phyloP scores from a whole-genome alignment of 1,140 invertebrate species.

The Andrena cerasifolii region DNA sequence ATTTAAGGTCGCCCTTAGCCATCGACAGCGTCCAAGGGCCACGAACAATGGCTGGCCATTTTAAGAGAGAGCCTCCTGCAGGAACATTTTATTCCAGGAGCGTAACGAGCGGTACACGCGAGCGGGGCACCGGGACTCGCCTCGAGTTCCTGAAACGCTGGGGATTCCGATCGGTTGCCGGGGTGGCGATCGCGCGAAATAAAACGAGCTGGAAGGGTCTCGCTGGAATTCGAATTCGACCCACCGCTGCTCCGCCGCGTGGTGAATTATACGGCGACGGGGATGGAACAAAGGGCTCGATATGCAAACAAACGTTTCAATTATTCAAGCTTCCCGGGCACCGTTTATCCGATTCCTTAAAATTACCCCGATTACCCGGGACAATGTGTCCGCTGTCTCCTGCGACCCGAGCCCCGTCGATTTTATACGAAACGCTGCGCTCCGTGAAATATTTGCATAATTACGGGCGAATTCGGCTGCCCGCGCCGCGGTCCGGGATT shows the following conservation, averaged over 20 bases:
- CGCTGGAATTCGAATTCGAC: slow-evolving; percentile 49
- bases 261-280: slow-evolving; percentile 43
- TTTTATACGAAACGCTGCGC: slow-evolving; percentile 15
- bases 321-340: slow-evolving; percentile 50
- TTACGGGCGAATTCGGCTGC: slow-evolving; percentile 2
- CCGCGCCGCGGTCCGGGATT: neutral
- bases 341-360: slow-evolving; percentile 46
- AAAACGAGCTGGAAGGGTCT: slow-evolving; percentile 5
- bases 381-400: slow-evolving; percentile 34
- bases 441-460: slow-evolving; percentile 42
- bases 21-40: slow-evolving; percentile 53
- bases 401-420: neutral
- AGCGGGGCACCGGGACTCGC: slow-evolving; percentile 11
- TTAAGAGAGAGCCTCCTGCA: slow-evolving; percentile 47
- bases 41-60: slow-evolving; percentile 62
- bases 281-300: slow-evolving; percentile 44
- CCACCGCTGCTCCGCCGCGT: slow-evolving; percentile 13
- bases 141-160: slow-evolving; percentile 56
- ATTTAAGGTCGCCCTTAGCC: slow-evolving; percentile 67
- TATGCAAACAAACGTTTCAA: slow-evolving; percentile 66
- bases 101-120: slow-evolving; percentile 57
- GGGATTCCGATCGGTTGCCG: slow-evolving; percentile 48
- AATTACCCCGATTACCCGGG: slow-evolving; percentile 52
- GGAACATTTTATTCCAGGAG: slow-evolving; percentile 61
- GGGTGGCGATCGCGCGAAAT: slow-evolving; percentile 13